phyloP scores from a whole-genome alignment of 2,888 invertebrate species.

The Sipunculus nudus region DNA sequence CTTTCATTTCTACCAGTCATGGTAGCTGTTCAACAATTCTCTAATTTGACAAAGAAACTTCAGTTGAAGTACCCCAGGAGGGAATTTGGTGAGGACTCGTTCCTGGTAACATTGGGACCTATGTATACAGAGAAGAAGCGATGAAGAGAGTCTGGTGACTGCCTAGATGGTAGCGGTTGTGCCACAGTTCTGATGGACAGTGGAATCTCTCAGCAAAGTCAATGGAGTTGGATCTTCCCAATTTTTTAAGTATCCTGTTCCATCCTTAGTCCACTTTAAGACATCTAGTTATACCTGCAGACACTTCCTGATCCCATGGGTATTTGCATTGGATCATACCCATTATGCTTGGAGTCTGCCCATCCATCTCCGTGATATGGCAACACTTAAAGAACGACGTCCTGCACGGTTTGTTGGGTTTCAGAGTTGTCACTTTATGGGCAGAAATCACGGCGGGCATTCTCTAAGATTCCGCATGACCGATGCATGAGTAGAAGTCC shows the following conservation, averaged over 20 bases:
- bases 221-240: constrained; percentile 19
- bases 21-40: constrained; percentile 9
- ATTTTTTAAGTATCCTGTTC: too few species aligned
- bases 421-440: constrained; percentile 8
- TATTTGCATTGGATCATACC: constrained; percentile 11
- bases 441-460: constrained; percentile 14
- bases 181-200: constrained; percentile 10
- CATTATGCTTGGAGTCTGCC: constrained; percentile 9
- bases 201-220: constrained; percentile 8
- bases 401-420: constrained; percentile 13
- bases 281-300: too few species aligned
- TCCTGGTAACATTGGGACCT: constrained; percentile 10
- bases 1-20: constrained; percentile 7
- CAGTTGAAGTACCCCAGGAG: constrained; percentile 7
- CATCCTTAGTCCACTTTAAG: too few species aligned
- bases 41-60: constrained; percentile 1
- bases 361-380: constrained; percentile 6
- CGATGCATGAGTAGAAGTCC: constrained; percentile 24
- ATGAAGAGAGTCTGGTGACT: constrained; percentile 19
- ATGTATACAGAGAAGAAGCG: constrained; percentile 21
- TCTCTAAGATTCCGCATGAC: constrained; percentile 18
- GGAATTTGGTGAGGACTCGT: constrained; percentile 18
- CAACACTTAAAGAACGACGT: not conserved
- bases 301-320: constrained; percentile 1
- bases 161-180: constrained; percentile 24